A percentile compares a stretch with the other conserved stretches of the same genome.
Evolutionary conservation across 2,113 vertebrate genomes (phyloP).

Genomic region (Cottus gobio): DNA sequence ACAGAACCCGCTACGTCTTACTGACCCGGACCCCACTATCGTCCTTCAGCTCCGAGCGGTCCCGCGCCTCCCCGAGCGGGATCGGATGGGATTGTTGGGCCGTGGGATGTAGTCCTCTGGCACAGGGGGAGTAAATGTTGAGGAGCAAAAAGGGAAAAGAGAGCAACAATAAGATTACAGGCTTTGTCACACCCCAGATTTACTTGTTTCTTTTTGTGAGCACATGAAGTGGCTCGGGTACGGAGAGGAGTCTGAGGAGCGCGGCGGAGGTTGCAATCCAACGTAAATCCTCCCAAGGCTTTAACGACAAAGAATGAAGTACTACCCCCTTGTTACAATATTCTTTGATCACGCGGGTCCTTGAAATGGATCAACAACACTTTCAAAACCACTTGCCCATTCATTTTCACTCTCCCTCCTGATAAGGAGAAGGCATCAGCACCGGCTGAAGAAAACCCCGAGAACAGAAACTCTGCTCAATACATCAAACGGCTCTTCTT

Average conservation of each 20-base stretch:
- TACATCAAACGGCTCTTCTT: conserved; percentile 3
- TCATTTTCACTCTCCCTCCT: conserved; percentile 15
- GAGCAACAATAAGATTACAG: conserved; percentile 59
- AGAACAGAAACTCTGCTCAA: conserved; percentile 39
- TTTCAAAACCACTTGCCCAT: conserved; percentile 32
- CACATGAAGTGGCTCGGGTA: conserved; percentile 28
- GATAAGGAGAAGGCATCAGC: conserved; percentile 59
- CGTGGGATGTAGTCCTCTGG: conserved; percentile 64
- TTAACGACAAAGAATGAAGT: conserved; percentile 41
- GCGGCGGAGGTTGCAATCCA: conserved; percentile 33
- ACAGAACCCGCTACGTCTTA: conserved; percentile 17
- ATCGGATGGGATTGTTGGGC: conserved; percentile 54
- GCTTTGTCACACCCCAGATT: conserved; percentile 59
- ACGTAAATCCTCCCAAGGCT: conserved; percentile 35
- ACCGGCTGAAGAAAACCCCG: conserved; percentile 51
- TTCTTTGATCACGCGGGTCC: conserved; percentile 43
- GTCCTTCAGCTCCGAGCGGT: conserved; percentile 47
- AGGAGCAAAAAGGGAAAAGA: conserved; percentile 15
- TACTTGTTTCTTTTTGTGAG: conserved; percentile 49
- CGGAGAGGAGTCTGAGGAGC: conserved; percentile 32
- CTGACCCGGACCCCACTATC: conserved; percentile 20
- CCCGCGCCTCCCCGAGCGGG: conserved; percentile 25
- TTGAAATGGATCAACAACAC: conserved; percentile 46
- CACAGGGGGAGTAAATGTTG: conserved; percentile 48
- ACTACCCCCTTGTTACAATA: conserved; percentile 3